Evolutionary conservation across 2,888 invertebrate genomes (phyloP).

Genomic region (Erebia ligea): DNA sequence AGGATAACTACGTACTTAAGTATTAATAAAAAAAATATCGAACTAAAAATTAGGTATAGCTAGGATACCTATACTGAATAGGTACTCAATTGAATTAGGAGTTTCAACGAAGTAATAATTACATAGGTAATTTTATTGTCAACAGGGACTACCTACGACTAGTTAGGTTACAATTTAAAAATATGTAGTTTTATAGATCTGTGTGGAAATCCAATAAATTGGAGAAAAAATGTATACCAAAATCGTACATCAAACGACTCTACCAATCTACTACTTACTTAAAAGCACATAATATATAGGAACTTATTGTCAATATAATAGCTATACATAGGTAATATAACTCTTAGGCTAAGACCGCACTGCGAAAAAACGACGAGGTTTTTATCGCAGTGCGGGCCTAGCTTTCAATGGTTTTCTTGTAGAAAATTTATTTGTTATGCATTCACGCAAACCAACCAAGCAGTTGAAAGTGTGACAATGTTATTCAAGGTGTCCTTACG

Average conservation of each 20-base stretch:
- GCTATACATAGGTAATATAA: too few species aligned
- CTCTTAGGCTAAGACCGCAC: too few species aligned
- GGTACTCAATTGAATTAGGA: not conserved
- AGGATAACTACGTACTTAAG: too few species aligned
- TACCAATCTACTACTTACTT: not conserved
- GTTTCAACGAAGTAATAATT: not conserved
- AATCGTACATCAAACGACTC: not conserved
- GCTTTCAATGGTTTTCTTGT: not conserved
- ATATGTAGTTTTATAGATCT: not conserved
- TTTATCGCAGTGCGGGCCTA: too few species aligned
- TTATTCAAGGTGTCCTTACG: conserved; percentile 3
- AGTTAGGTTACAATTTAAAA: not conserved
- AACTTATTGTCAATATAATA: too few species aligned
- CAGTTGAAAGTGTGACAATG: not conserved
- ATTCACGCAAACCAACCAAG: not conserved
- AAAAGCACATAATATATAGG: not conserved
- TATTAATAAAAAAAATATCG: too few species aligned
- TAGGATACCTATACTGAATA: too few species aligned
- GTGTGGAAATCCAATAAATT: not conserved
- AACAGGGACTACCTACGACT: not conserved
- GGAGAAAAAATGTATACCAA: not conserved
- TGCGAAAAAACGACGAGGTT: too few species aligned
- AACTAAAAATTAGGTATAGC: too few species aligned
- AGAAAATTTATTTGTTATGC: not conserved
- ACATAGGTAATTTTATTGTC: not conserved